Conservation (phyloP, 1,140 invertebrate genomes). For the Anastatus disparis region DNA sequence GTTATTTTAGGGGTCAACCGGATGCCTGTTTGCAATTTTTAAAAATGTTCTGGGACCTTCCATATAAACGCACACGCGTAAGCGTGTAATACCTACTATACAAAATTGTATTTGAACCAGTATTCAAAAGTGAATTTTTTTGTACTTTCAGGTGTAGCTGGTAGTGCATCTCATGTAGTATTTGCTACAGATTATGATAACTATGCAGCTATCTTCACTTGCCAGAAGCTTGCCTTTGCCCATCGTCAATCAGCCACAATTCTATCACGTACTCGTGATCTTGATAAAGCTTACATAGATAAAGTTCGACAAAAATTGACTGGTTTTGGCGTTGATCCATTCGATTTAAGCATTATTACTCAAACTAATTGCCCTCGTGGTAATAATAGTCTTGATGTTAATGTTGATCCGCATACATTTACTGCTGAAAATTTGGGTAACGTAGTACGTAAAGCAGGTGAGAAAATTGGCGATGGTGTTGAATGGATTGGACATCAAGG, state of each 20-base stretch:
- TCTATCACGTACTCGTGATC: conserved; percentile 74
- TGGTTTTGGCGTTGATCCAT: conserved; percentile 76
- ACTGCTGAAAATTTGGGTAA: conserved; percentile 76
- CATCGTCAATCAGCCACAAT: conserved; percentile 83
- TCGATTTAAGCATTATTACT: conserved; percentile 78
- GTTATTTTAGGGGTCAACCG: no score
- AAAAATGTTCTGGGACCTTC: no score
- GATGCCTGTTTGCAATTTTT: no score
- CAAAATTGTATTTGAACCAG: no score
- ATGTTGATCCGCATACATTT: conserved; percentile 80
- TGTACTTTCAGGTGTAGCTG: conserved; percentile 73
- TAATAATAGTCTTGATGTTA: conserved; percentile 75
- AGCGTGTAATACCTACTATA: no score
- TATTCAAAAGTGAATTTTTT: no score
- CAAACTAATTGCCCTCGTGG: conserved; percentile 74
- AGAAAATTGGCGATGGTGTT: conserved; percentile 75
- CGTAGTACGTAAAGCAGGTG: conserved; percentile 77
- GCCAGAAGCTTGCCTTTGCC: conserved; percentile 79
- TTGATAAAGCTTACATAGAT: conserved; percentile 76
- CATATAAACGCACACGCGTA: no score
- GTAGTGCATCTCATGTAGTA: conserved; percentile 78
- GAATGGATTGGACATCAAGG: conserved; percentile 69
- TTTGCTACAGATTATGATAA: conserved; percentile 80
- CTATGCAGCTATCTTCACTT: conserved; percentile 83
- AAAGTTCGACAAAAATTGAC: conserved; percentile 74